Base-by-base conservation (phyloP, 1,140 invertebrate species). In the Yoshiicerus persimilis region DNA sequence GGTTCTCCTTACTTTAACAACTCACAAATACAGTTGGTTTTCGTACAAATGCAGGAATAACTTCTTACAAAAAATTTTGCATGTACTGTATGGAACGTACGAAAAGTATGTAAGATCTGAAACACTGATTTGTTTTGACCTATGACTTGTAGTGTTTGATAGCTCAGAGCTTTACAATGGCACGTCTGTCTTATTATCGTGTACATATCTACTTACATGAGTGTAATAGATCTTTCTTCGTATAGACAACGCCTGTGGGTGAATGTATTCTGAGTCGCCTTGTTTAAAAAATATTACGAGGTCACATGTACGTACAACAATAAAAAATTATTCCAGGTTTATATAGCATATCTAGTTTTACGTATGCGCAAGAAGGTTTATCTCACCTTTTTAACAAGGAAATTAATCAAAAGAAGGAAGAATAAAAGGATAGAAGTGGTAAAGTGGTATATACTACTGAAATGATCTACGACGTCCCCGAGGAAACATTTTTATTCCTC, bases 401-500 rank as follows among this genome's bases (percentile, higher is more conserved):
- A 25, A 70, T 27, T 25, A 32, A 32, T 13, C 13, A 80, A 80
- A 80, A 20, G 13, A 16, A 80, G 16, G 2, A 36, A 23, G 75
- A 80, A 80, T 34, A 80, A 34, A 32, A 80, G 32, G 64, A 27
- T 56, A 70, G 64, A 70, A 70, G 27, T 70, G 64, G 64, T 70
- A 30, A 27, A 70, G 23, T 70, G 23, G 13, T 38, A 34, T 80
- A 34, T 38, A 38, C 20, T n/a, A n/a, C 16, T 16, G 27, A 23
- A 84, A 84, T 84, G 83, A 84, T 84, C 2, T 84, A 84, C 38
- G 83, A 56, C 10, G 23, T 84, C 83, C 83, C 83, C 27, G 36
- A 84, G 83, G 83, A 62, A 84, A 62, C 75, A 80, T 80, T 80
- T 80, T 80, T 80, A 80, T 80, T 80, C 75, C 32, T 80, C 30